phyloP scores from a whole-genome alignment of 30 jellyfish, hydroid and myxozoan species.

The Aurelia aurita region DNA sequence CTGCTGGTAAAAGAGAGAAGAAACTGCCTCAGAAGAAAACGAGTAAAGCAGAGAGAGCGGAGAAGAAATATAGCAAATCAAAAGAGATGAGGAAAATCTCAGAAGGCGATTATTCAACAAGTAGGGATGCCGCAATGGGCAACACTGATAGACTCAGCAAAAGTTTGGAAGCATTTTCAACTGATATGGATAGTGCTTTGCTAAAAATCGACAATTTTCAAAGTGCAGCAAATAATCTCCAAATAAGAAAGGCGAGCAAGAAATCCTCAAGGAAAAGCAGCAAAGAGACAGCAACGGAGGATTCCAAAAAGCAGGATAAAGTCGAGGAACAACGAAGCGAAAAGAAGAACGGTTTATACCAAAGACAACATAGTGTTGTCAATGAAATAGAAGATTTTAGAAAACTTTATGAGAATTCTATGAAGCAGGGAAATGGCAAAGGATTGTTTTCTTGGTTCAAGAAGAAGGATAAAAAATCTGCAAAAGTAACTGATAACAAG shows the following conservation, averaged over 20 bases:
- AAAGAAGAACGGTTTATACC: not conserved
- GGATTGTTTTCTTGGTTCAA: not conserved
- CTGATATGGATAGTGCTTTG: not conserved
- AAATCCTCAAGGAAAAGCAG: not conserved
- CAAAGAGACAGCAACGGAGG: not conserved
- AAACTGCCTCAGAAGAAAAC: not conserved
- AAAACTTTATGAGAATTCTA: not conserved
- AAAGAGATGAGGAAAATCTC: not conserved
- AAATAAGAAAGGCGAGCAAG: not conserved
- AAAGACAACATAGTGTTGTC: not conserved
- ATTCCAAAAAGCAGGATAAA: not conserved
- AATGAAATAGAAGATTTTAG: not conserved
- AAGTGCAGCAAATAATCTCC: not conserved
- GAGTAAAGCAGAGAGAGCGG: not conserved
- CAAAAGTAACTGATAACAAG: not conserved
- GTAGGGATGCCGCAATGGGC: not conserved
- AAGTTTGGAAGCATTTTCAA: not conserved
- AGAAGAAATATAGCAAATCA: not conserved
- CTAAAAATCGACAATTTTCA: not conserved
- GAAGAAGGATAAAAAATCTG: not conserved
- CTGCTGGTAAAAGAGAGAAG: not conserved
- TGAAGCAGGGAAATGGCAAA: not conserved
- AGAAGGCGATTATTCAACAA: not conserved
- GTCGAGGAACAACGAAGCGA: not conserved
- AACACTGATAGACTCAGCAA: not conserved